These are phyloP conservation scores for Crossaster papposus DNA, from an alignment of 53 echinoderm and acorn worm species.

Conservation along the genomic window DNA sequence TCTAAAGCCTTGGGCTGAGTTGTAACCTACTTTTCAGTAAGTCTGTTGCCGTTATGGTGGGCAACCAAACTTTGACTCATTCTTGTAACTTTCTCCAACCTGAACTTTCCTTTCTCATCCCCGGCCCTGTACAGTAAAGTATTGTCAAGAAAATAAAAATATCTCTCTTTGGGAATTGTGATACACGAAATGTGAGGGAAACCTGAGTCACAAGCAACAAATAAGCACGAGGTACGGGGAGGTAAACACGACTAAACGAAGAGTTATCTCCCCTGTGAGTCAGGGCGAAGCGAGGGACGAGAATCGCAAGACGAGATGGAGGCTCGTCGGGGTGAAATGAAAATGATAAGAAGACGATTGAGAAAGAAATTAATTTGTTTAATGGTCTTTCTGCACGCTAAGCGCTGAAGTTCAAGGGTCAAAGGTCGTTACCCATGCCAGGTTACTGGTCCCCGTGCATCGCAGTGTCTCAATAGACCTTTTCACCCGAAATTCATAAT, in stretches of 20 bases:
- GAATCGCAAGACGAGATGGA: not conserved
- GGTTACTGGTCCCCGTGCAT: too few relatives aligned
- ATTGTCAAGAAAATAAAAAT: not conserved
- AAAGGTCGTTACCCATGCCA: too few relatives aligned
- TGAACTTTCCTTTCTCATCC: not conserved
- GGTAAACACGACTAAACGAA: not conserved
- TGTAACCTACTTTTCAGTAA: not conserved
- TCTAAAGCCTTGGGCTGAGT: not conserved
- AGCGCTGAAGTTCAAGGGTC: not conserved
- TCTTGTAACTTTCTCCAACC: not conserved
- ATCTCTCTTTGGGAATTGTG: not conserved
- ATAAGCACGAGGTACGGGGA: not conserved
- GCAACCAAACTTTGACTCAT: conserved; percentile 10
- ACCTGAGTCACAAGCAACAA: not conserved
- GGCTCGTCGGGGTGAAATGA: not conserved
- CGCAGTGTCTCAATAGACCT: too few relatives aligned
- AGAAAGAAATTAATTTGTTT: not conserved
- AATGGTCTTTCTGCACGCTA: too few relatives aligned
- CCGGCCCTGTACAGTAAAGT: not conserved
- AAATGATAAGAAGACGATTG: not conserved
- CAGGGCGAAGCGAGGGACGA: not conserved
- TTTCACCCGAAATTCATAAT: too few relatives aligned
- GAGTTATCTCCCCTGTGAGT: not conserved
- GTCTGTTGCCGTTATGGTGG: not conserved
- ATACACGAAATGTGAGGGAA: not conserved